Evolutionary conservation across 2,113 vertebrate genomes (phyloP).

Genomic region (Chaetorhynchus papuensis): DNA sequence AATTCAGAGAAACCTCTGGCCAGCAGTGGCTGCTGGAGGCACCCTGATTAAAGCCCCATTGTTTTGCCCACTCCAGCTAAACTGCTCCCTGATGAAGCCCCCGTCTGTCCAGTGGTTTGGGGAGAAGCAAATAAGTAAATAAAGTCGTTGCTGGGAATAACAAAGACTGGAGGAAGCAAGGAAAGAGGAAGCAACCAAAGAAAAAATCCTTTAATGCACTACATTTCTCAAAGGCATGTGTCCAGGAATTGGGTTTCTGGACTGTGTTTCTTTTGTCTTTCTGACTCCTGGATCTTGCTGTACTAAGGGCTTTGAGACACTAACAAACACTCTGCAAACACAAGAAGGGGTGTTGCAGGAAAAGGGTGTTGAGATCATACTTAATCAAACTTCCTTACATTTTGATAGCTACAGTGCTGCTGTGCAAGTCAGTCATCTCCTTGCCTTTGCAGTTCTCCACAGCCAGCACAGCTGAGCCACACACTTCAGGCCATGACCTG

Average conservation of each 20-base stretch:
- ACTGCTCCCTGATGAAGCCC: not conserved
- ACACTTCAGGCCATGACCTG: not conserved
- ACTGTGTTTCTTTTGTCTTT: constrained; percentile 16
- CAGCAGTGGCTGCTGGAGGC: constrained; percentile 21
- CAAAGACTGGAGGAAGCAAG: not conserved
- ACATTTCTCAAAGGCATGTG: not conserved
- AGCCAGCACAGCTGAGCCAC: not conserved
- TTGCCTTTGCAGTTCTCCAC: not conserved
- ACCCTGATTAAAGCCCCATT: constrained; percentile 49
- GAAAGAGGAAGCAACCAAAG: constrained; percentile 16
- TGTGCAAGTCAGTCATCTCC: not conserved
- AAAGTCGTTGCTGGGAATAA: not conserved
- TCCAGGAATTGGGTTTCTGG: not conserved
- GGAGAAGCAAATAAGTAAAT: constrained; percentile 26
- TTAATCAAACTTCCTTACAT: constrained; percentile 59
- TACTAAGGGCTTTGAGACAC: constrained; percentile 25
- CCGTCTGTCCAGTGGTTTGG: not conserved
- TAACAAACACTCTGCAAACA: constrained; percentile 33
- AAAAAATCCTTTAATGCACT: not conserved
- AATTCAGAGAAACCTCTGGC: constrained; percentile 43
- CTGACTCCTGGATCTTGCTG: constrained; percentile 26
- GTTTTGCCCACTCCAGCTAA: constrained; percentile 21
- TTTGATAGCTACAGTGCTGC: constrained; percentile 7
- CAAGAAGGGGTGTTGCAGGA: constrained; percentile 51
- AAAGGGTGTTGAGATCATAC: constrained; percentile 40